Evolutionary conservation across 2,888 invertebrate species (phyloP).

Genomic region (Cyaniris semiargus): DNA sequence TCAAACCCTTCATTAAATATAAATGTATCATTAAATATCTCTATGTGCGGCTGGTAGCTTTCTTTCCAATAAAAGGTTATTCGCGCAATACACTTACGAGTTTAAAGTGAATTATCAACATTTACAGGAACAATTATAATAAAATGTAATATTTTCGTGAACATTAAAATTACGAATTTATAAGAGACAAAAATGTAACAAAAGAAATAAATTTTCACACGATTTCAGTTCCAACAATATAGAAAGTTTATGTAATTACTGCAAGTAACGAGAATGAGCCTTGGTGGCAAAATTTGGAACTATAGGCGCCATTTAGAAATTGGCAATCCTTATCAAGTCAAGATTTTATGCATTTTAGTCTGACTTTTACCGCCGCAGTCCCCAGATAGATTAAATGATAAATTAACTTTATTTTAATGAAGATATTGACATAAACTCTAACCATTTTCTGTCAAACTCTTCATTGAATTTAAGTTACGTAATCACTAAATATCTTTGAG

Average conservation of each 20-base stretch:
- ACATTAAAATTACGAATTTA: neutral
- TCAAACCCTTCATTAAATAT: neutral
- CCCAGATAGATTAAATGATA: neutral
- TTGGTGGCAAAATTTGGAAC: neutral
- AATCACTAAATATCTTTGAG: neutral
- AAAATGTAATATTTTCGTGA: neutral
- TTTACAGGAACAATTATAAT: neutral
- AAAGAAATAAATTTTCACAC: constrained; percentile 22
- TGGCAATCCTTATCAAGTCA: neutral
- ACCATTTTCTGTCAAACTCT: neutral
- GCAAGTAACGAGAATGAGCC: neutral
- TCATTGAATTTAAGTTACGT: too few species aligned
- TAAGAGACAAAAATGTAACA: neutral
- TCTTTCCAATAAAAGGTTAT: neutral
- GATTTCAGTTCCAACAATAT: neutral
- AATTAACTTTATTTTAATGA: neutral
- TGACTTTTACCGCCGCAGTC: neutral
- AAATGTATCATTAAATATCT: neutral
- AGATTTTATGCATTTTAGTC: neutral
- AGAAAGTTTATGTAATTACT: constrained; percentile 13
- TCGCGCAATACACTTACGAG: neutral
- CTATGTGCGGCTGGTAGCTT: neutral
- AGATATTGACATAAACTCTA: neutral
- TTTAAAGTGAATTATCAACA: neutral
- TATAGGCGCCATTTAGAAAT: neutral